Conservation (phyloP, 1,140 invertebrate genomes). For the Cyclargus thomasi region DNA sequence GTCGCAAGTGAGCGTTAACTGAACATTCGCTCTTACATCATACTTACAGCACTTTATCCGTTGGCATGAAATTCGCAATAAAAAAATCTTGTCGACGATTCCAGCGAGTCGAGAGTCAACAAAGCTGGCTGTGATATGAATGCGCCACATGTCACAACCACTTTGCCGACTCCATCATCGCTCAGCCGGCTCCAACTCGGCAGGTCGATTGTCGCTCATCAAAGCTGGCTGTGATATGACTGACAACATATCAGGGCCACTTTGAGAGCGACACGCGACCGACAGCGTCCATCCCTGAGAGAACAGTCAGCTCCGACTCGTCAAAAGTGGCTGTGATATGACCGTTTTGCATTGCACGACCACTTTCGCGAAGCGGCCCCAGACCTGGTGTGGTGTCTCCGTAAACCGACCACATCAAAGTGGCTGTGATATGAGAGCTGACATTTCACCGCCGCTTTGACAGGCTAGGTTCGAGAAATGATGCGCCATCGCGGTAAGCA, state of each 20-base stretch:
- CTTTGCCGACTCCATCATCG: constrained; percentile 44
- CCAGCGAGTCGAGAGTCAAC: constrained; percentile 47
- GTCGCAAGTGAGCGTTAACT: too few relatives aligned
- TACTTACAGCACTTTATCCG: too few relatives aligned
- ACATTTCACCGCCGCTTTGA: constrained; percentile 73
- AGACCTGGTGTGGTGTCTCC: constrained; percentile 42
- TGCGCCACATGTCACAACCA: constrained; percentile 50
- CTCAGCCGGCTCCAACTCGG: background rate
- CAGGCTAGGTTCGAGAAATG: constrained; percentile 60
- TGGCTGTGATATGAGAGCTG: constrained; percentile 70
- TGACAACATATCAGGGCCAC: constrained; percentile 52
- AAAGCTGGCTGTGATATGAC: constrained; percentile 74
- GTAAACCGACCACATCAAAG: constrained; percentile 74
- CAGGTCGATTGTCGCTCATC: constrained; percentile 55
- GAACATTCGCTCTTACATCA: too few relatives aligned
- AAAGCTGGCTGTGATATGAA: constrained; percentile 74
- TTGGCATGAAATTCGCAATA: too few relatives aligned
- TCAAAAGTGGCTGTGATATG: constrained; percentile 74
- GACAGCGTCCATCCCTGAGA: background rate
- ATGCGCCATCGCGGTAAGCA: constrained; percentile 24
- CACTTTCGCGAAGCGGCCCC: constrained; percentile 68
- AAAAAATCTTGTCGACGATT: background rate
- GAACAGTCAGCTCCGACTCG: constrained; percentile 59
- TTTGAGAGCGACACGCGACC: constrained; percentile 55
- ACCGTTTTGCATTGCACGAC: constrained; percentile 50